Conservation (phyloP, 2,888 invertebrate species). For the Dendrolimus houi region DNA sequence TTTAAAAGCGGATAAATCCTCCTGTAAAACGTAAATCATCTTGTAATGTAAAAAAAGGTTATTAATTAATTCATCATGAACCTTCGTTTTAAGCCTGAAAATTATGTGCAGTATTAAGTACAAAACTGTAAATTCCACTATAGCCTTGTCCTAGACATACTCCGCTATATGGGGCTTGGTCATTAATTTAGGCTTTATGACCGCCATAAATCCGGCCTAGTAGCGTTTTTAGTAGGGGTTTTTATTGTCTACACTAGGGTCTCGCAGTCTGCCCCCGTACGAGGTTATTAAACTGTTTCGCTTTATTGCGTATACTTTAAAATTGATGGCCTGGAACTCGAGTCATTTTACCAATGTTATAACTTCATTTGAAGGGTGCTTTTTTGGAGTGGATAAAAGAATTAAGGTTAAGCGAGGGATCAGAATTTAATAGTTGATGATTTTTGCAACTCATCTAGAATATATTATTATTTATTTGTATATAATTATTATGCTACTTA, state of each 20-base stretch:
- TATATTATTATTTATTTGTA: too few species aligned
- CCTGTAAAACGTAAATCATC: too few species aligned
- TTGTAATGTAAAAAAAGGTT: too few species aligned
- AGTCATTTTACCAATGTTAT: neutral
- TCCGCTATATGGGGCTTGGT: conserved; percentile 15
- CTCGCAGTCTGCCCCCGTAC: conserved; percentile 26
- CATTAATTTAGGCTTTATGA: conserved; percentile 45
- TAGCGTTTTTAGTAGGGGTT: conserved; percentile 35
- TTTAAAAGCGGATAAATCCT: too few species aligned
- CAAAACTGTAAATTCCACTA: neutral
- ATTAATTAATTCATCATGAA: too few species aligned
- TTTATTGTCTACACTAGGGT: conserved; percentile 35
- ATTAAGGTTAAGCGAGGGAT: neutral
- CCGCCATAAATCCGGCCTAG: conserved; percentile 37
- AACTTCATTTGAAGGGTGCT: neutral
- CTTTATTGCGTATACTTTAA: neutral
- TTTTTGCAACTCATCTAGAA: too few species aligned
- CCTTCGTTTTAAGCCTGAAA: too few species aligned
- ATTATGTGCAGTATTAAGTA: neutral
- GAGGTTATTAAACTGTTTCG: conserved; percentile 14
- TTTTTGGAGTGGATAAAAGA: neutral
- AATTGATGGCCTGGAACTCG: neutral
- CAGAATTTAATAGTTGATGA: too few species aligned
- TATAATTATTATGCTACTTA: too few species aligned
- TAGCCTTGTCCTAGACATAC: neutral